These are phyloP conservation scores for Brenthis daphne DNA, from an alignment of 2,888 invertebrate genomes.

Conservation along the genomic window DNA sequence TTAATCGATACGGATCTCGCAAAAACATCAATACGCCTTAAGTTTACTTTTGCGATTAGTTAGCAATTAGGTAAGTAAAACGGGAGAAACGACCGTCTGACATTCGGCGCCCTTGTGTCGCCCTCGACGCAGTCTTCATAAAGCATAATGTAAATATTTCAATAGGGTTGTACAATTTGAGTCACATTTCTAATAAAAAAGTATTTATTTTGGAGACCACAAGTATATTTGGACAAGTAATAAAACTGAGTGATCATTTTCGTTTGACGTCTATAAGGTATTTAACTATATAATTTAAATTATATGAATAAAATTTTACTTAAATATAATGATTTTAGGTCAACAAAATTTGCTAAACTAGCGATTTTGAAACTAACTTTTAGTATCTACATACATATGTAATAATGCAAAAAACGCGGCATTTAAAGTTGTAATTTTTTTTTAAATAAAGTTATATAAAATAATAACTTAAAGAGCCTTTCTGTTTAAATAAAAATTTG, in stretches of 20 bases:
- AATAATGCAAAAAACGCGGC: too few relatives aligned
- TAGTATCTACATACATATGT: too few relatives aligned
- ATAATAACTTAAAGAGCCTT: too few relatives aligned
- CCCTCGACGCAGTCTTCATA: conserved; percentile 41
- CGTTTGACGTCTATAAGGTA: background rate
- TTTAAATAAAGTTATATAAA: too few relatives aligned
- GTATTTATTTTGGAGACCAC: background rate
- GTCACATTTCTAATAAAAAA: conserved; percentile 2
- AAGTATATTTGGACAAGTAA: background rate
- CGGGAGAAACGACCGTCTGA: conserved; percentile 70
- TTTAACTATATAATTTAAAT: too few relatives aligned
- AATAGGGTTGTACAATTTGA: conserved; percentile 32
- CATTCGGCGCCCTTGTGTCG: conserved; percentile 67
- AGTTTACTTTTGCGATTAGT: conserved; percentile 45
- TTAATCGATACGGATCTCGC: conserved; percentile 30
- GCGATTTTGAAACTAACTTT: too few relatives aligned
- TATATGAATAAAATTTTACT: too few relatives aligned
- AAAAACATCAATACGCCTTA: conserved; percentile 25
- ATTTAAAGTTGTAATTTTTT: too few relatives aligned
- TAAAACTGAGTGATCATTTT: background rate
- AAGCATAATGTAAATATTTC: conserved; percentile 34
- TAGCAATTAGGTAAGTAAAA: conserved; percentile 61
- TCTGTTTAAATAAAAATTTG: too few relatives aligned
- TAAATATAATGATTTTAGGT: too few relatives aligned
- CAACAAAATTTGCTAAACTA: too few relatives aligned